Conservation (phyloP, 64 coral and sea anemone species). For the Acropora tenuis region DNA sequence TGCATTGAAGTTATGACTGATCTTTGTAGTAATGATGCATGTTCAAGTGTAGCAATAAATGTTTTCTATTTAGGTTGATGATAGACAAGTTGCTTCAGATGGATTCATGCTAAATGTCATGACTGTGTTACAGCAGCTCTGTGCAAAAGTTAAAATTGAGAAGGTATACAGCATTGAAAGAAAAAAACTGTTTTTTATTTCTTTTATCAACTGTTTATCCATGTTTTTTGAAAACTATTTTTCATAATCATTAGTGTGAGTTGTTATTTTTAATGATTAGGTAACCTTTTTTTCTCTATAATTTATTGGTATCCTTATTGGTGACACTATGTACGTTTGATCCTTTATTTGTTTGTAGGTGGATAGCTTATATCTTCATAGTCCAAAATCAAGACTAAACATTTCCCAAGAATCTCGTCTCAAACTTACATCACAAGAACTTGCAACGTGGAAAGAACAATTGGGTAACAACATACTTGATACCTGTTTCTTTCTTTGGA, state of each 20-base stretch:
- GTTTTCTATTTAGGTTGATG: constrained; percentile 76
- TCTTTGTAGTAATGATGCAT: neutral
- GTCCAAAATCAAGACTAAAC: constrained; percentile 85
- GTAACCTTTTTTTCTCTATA: too few species aligned
- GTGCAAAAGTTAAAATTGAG: constrained; percentile 93
- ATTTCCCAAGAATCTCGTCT: constrained; percentile 86
- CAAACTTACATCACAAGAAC: constrained; percentile 83
- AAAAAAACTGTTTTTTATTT: neutral
- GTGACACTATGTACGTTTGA: too few species aligned
- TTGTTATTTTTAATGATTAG: too few species aligned
- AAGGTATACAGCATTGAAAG: constrained; percentile 55
- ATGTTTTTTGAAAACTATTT: too few species aligned
- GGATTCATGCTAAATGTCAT: constrained; percentile 96
- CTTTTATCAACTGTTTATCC: neutral
- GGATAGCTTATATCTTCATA: constrained; percentile 84
- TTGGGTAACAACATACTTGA: constrained; percentile 36
- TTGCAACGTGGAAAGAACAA: constrained; percentile 77
- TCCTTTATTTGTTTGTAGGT: constrained; percentile 49
- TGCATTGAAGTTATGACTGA: too few species aligned
- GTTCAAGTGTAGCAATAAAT: neutral
- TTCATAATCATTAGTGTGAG: too few species aligned
- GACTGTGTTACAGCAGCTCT: constrained; percentile 88
- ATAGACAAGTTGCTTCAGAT: constrained; percentile 91
- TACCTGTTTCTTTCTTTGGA: too few species aligned
- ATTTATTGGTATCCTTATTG: too few species aligned